These are phyloP conservation scores for Eupithecia inturbata DNA, from an alignment of 2,888 invertebrate species.

Conservation along the genomic window DNA sequence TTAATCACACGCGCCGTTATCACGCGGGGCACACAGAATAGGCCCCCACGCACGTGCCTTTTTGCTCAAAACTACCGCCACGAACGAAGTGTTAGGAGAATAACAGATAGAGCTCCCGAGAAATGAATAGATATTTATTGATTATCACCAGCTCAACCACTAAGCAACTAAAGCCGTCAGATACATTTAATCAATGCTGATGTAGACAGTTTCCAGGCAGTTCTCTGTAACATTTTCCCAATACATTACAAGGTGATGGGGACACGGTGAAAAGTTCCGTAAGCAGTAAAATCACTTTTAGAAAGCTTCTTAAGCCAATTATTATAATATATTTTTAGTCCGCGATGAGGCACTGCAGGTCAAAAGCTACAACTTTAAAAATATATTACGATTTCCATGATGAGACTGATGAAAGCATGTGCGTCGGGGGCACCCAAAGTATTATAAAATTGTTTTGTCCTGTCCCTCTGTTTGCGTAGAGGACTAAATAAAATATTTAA, in stretches of 20 bases:
- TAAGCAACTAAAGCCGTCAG: not conserved
- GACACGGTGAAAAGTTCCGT: not conserved
- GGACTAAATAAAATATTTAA: too few relatives aligned
- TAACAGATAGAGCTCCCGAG: not conserved
- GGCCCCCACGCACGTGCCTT: too few relatives aligned
- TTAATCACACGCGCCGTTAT: too few relatives aligned
- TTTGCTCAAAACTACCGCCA: too few relatives aligned
- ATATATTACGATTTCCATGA: too few relatives aligned
- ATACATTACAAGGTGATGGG: constrained; percentile 2
- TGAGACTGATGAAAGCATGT: too few relatives aligned
- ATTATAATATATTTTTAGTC: too few relatives aligned
- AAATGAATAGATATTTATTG: not conserved
- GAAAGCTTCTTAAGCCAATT: not conserved
- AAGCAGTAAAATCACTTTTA: not conserved
- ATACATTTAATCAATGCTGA: constrained; percentile 13
- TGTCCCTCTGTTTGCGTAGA: not conserved
- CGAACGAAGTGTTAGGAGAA: too few relatives aligned
- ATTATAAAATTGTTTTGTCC: not conserved
- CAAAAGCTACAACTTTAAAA: too few relatives aligned
- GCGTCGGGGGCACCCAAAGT: not conserved
- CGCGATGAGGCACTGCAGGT: too few relatives aligned
- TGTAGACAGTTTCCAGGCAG: constrained; percentile 10
- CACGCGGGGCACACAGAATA: too few relatives aligned
- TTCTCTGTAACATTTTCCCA: not conserved
- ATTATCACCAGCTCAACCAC: not conserved